Percentiles rank a stretch among this genome's conserved stretches.
Evolutionary conservation across 2,113 vertebrate genomes (phyloP).

Genomic region (Prionailurus viverrinus): DNA sequence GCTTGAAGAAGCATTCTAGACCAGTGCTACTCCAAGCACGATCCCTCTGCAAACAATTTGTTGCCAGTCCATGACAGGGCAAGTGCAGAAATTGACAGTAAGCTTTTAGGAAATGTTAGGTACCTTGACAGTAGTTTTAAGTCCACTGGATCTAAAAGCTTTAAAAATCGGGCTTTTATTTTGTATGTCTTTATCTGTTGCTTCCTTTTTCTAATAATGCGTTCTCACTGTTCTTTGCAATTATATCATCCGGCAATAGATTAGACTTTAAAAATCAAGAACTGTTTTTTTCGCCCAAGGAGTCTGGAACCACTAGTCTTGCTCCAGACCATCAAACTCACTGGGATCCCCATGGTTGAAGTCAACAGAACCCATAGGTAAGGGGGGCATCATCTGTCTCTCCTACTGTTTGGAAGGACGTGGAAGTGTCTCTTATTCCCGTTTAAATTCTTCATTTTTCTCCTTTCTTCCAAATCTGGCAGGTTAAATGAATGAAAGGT

Average conservation of each 20-base stretch:
- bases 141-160: background rate
- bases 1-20: background rate
- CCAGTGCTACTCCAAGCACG: background rate
- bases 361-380: fast-evolving
- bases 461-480: slow-evolving; percentile 4
- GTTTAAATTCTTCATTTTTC: background rate
- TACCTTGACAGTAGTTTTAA: background rate
- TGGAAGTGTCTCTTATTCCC: slow-evolving; percentile 17
- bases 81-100: background rate
- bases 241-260: background rate
- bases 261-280: slow-evolving; percentile 17
- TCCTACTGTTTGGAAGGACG: background rate
- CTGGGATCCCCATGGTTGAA: background rate
- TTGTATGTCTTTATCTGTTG: background rate
- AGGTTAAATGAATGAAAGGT: background rate
- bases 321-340: background rate
- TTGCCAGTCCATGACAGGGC: background rate
- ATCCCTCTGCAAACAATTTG: background rate
- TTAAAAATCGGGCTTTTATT: slow-evolving; percentile 19
- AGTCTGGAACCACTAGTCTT: background rate
- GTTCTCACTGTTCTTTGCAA: slow-evolving; percentile 6
- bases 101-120: background rate
- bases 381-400: background rate
- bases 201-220: slow-evolving; percentile 38
- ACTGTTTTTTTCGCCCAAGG: background rate